These are phyloP conservation scores for Acanthurus tractus DNA, from an alignment of 2,797 vertebrate species.

Conservation along the genomic window DNA sequence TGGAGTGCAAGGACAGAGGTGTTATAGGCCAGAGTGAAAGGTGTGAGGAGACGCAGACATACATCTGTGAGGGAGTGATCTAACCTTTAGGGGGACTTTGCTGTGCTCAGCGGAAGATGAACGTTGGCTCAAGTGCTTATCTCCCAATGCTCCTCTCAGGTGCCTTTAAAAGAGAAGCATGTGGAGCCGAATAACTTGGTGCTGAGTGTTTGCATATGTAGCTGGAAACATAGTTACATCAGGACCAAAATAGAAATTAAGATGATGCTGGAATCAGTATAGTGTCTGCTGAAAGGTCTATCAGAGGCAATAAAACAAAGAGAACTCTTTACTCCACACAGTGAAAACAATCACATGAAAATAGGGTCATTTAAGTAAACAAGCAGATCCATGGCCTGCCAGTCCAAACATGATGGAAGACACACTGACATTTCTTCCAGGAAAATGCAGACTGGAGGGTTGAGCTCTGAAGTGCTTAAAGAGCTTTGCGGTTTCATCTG, in stretches of 20 bases:
- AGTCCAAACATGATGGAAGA: slow-evolving; percentile 17
- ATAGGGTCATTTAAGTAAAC: slow-evolving; percentile 12
- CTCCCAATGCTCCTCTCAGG: slow-evolving; percentile 64
- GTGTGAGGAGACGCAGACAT: slow-evolving; percentile 56
- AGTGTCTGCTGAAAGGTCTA: not conserved
- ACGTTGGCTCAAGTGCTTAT: slow-evolving; percentile 87
- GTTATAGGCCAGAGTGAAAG: slow-evolving; percentile 67
- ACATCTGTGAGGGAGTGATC: slow-evolving; percentile 69
- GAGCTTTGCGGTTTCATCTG: slow-evolving; percentile 82
- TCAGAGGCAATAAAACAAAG: not conserved
- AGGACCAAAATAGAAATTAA: not conserved
- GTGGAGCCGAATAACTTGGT: slow-evolving; percentile 27
- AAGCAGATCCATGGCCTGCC: not conserved
- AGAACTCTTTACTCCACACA: not conserved
- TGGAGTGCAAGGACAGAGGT: slow-evolving; percentile 89
- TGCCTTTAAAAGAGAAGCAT: slow-evolving; percentile 61
- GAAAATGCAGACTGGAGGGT: slow-evolving; percentile 48
- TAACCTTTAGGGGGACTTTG: slow-evolving; percentile 86
- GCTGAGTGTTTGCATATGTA: not conserved
- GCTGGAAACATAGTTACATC: not conserved
- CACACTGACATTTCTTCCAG: slow-evolving; percentile 28
- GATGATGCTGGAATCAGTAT: not conserved
- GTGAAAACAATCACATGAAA: not conserved
- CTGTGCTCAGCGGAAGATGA: slow-evolving; percentile 88
- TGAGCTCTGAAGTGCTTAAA: slow-evolving; percentile 79